These are phyloP conservation scores for Podarcis cretensis DNA, from an alignment of 2,113 vertebrate species.

Conservation along the genomic window DNA sequence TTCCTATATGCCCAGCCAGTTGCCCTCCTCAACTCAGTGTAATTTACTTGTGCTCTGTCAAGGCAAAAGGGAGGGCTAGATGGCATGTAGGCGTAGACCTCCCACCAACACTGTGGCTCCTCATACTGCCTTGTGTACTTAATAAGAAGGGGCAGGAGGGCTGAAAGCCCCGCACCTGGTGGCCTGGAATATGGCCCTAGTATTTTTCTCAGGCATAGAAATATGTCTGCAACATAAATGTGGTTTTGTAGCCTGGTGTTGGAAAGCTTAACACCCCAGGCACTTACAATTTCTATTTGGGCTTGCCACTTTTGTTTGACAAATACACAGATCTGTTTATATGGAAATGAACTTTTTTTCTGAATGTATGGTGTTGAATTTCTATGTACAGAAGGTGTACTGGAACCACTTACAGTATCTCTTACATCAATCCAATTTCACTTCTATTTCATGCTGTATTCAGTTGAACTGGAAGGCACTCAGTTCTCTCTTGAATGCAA, in stretches of 20 bases:
- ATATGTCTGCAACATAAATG: slow-evolving; percentile 44
- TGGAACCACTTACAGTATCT: slow-evolving; percentile 53
- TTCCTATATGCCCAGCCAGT: too few species aligned
- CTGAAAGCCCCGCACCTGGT: neutral
- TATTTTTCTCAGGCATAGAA: slow-evolving; percentile 25
- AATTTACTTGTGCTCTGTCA: neutral
- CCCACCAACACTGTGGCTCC: too few species aligned
- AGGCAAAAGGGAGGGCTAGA: neutral
- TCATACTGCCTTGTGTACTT: too few species aligned
- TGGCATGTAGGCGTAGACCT: neutral
- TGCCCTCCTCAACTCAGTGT: too few species aligned
- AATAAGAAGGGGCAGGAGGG: neutral
- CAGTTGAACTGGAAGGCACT: neutral
- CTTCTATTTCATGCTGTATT: slow-evolving; percentile 49
- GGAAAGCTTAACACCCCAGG: slow-evolving; percentile 47
- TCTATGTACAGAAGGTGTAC: neutral
- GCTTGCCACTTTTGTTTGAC: neutral
- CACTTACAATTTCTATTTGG: slow-evolving; percentile 39
- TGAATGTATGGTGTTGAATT: slow-evolving; percentile 58
- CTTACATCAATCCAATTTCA: slow-evolving; percentile 48
- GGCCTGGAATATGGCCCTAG: neutral
- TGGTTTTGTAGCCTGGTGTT: neutral
- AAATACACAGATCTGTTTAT: slow-evolving; percentile 60
- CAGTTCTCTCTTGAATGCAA: slow-evolving; percentile 25
- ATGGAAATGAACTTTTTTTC: slow-evolving; percentile 53